Evolutionary conservation across 2,113 vertebrate genomes (phyloP).

Genomic region (Herpetotheres cachinnans): DNA sequence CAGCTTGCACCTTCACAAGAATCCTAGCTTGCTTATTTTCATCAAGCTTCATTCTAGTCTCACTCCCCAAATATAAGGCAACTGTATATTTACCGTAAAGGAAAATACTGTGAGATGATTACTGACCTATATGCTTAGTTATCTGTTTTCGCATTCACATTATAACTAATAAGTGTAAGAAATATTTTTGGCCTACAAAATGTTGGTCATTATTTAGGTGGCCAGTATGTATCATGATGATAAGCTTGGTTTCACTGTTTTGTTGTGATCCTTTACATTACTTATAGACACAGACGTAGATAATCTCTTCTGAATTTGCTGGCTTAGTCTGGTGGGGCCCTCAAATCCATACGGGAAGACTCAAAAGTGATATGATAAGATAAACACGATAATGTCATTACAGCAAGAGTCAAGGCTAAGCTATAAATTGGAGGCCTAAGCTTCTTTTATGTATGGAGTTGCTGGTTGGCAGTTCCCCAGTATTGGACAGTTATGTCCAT

Average conservation of each 20-base stretch:
- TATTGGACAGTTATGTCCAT: neutral
- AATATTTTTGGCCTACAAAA: neutral
- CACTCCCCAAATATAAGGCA: neutral
- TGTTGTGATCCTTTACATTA: accelerated
- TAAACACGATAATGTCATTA: neutral
- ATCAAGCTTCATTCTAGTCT: neutral
- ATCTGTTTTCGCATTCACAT: neutral
- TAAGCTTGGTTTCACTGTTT: neutral
- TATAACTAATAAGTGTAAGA: neutral
- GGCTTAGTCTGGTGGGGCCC: neutral
- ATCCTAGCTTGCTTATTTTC: neutral
- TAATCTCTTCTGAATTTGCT: neutral
- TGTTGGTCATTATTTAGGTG: neutral
- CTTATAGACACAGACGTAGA: neutral
- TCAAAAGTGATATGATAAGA: neutral
- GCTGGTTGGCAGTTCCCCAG: neutral
- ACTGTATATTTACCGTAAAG: neutral
- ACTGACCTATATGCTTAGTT: neutral
- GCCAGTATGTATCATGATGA: neutral
- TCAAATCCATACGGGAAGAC: neutral
- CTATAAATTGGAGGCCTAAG: neutral
- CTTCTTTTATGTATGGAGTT: neutral
- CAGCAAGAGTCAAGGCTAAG: neutral
- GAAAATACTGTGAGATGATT: neutral
- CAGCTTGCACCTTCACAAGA: neutral